These are phyloP conservation scores for Lepidiolamprologus cunningtoni DNA, from an alignment of 2,113 vertebrate species.

Conservation along the genomic window DNA sequence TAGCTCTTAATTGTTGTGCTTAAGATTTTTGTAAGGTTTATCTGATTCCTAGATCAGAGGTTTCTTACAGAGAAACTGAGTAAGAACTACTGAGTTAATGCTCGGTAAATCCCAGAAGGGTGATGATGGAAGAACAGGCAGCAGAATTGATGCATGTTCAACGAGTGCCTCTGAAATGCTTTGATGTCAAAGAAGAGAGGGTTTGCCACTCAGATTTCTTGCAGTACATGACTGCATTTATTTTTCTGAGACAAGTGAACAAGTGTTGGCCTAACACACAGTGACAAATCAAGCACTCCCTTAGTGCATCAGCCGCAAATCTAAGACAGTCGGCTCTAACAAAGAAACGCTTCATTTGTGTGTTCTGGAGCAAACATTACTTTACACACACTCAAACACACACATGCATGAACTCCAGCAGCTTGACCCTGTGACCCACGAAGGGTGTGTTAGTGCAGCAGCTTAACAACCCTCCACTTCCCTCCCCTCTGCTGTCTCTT, in stretches of 20 bases:
- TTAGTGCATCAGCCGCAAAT: not conserved
- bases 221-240: not conserved
- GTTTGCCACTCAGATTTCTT: not conserved
- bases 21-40: not conserved
- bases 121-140: constrained; percentile 18
- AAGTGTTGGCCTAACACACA: not conserved
- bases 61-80: not conserved
- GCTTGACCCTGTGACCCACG: constrained; percentile 14
- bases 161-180: not conserved
- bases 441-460: not conserved
- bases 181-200: not conserved
- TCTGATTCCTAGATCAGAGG: constrained; percentile 3
- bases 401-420: not conserved
- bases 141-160: constrained; percentile 19
- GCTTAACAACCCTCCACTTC: constrained; percentile 1
- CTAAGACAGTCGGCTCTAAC: not conserved
- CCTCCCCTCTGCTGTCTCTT: not conserved
- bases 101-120: constrained; percentile 18
- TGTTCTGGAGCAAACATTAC: not conserved
- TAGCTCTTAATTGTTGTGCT: not conserved
- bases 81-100: constrained; percentile 2
- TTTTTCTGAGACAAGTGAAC: not conserved
- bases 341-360: not conserved
- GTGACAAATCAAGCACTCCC: not conserved
- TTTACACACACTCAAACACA: not conserved